Percentiles rank a stretch among this genome's conserved stretches.
phyloP scores from a whole-genome alignment of 53 echinoderm and acorn worm species.

The Mesocentrotus franciscanus region DNA sequence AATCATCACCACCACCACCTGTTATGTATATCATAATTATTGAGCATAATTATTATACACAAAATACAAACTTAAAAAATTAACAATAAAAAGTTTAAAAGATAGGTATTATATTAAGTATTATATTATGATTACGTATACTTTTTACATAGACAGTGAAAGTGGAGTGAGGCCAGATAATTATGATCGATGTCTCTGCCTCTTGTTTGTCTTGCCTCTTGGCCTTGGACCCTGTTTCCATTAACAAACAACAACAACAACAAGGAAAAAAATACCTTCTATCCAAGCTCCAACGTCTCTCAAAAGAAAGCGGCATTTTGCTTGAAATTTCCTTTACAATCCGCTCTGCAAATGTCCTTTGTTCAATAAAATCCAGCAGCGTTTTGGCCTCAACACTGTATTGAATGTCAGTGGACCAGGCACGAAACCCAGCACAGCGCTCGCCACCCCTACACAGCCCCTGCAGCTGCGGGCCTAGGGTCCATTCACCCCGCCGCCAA shows the following conservation, averaged over 20 bases:
- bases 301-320: conserved; percentile 63
- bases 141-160: too few species aligned
- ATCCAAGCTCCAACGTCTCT: conserved; percentile 63
- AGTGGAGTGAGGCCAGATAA: too few species aligned
- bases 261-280: conserved; percentile 35
- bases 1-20: neutral
- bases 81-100: neutral
- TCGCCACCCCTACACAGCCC: conserved; percentile 3
- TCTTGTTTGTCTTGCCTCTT: too few species aligned
- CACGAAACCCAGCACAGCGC: neutral
- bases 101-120: too few species aligned
- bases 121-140: too few species aligned
- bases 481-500: conserved; percentile 4
- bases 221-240: too few species aligned
- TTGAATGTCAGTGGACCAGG: neutral
- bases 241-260: neutral
- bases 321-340: neutral
- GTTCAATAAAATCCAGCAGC: conserved; percentile 39
- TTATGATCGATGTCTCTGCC: too few species aligned
- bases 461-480: conserved; percentile 36
- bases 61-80: neutral
- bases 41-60: too few species aligned
- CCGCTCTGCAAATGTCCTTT: conserved; percentile 29
- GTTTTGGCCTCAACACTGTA: conserved; percentile 33
- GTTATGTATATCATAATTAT: too few species aligned